Percentiles rank a stretch among this genome's conserved stretches.
Conservation (phyloP, 2,888 invertebrate species). For the Dryobotodes eremita region DNA sequence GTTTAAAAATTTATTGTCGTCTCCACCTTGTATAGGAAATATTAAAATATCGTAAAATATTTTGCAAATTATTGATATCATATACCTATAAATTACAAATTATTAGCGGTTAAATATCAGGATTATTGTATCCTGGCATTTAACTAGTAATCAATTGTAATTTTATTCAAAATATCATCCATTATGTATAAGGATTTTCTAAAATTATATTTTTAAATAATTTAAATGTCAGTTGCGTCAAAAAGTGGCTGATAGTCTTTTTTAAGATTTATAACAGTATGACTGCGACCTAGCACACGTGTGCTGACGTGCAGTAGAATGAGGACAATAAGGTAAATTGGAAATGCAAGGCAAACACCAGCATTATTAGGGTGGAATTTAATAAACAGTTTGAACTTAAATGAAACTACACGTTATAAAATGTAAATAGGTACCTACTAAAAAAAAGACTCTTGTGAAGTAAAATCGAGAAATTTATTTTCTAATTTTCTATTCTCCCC, state of each 20-base stretch:
- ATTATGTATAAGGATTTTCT: constrained; percentile 2
- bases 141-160: too few relatives aligned
- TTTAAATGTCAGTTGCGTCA: constrained; percentile 31
- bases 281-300: constrained; percentile 15
- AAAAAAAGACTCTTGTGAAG: not conserved
- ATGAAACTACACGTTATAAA: not conserved
- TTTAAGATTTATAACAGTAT: constrained; percentile 8
- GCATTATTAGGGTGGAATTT: too few relatives aligned
- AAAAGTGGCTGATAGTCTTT: not conserved
- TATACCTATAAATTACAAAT: not conserved
- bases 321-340: not conserved
- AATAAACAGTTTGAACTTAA: not conserved
- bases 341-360: not conserved
- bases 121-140: too few relatives aligned
- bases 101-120: too few relatives aligned
- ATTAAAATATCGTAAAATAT: not conserved
- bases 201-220: constrained; percentile 7
- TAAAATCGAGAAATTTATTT: not conserved
- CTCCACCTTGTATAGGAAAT: not conserved
- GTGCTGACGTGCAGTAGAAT: not conserved
- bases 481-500: not conserved
- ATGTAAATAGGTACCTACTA: not conserved
- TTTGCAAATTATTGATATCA: constrained; percentile 1
- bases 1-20: not conserved
- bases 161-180: constrained; percentile 13